Percentiles rank a stretch among this genome's conserved stretches.
Evolutionary conservation across 2,888 invertebrate genomes (phyloP).

Genomic region (Calameuta idolon): DNA sequence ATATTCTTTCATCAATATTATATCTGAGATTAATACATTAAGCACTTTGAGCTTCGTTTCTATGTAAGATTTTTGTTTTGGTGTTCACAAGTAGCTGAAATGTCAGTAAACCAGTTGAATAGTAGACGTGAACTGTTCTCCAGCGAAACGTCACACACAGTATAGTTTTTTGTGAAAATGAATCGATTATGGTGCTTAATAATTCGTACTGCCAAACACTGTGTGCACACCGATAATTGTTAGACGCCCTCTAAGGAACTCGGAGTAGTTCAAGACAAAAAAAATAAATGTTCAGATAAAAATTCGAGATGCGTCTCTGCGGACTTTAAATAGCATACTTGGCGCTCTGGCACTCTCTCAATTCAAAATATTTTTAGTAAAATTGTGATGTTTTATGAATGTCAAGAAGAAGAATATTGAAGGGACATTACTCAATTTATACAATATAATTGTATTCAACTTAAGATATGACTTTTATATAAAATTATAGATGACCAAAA

Average conservation of each 20-base stretch:
- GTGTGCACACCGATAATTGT: conserved; percentile 22
- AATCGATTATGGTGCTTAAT: conserved; percentile 33
- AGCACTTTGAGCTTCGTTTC: not conserved
- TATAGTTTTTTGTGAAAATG: conserved; percentile 28
- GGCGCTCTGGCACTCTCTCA: not conserved
- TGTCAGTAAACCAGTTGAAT: not conserved
- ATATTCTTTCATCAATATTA: not conserved
- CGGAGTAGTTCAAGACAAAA: not conserved
- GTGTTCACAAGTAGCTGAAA: not conserved
- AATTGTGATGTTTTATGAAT: not conserved
- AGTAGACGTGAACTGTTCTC: not conserved
- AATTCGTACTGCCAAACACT: conserved; percentile 32
- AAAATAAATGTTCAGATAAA: not conserved
- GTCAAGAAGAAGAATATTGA: not conserved
- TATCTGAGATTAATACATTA: not conserved
- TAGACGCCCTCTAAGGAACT: not conserved
- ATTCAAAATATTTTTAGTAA: not conserved
- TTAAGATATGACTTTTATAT: not conserved
- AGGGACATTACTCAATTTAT: not conserved
- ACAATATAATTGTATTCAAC: not conserved
- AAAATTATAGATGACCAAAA: not conserved
- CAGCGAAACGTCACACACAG: not conserved
- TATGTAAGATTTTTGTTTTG: not conserved
- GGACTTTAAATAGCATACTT: not conserved
- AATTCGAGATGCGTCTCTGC: not conserved